These are phyloP conservation scores for Keiferia lycopersicella DNA, from an alignment of 2,888 invertebrate species.

Conservation along the genomic window DNA sequence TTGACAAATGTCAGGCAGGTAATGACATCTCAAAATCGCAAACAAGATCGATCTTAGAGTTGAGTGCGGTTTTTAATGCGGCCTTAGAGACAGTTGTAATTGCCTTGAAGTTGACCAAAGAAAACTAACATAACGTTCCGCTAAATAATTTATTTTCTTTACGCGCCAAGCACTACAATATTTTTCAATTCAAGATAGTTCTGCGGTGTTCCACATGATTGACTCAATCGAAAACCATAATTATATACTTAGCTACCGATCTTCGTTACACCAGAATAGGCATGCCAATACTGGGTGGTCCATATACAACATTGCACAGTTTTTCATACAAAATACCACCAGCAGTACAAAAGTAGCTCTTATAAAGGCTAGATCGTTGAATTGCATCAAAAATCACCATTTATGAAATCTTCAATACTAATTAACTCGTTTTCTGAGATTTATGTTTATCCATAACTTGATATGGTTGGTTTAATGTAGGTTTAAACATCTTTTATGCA, in stretches of 20 bases:
- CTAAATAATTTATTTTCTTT: too few species aligned
- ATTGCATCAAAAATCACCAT: constrained; percentile 1
- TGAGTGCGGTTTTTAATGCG: not conserved
- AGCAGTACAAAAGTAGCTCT: constrained; percentile 23
- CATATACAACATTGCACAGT: constrained; percentile 23
- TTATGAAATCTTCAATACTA: constrained; percentile 18
- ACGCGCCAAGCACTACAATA: not conserved
- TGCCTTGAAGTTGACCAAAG: too few species aligned
- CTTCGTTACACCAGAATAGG: constrained; percentile 24
- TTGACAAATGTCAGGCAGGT: too few species aligned
- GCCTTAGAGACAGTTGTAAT: not conserved
- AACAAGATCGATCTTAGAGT: too few species aligned
- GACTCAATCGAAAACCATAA: not conserved
- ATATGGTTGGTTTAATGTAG: constrained; percentile 1
- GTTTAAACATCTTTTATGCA: not conserved
- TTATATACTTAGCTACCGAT: not conserved
- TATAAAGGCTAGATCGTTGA: constrained; percentile 14
- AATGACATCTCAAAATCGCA: too few species aligned
- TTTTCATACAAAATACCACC: constrained; percentile 25
- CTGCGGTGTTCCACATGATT: not conserved
- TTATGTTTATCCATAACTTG: constrained; percentile 24
- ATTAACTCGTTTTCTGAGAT: constrained; percentile 20
- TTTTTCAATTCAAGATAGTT: not conserved
- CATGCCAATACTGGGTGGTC: constrained; percentile 28
- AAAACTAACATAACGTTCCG: too few species aligned